A percentile compares a stretch with the other conserved stretches of the same genome.
These are phyloP conservation scores for Prionace glauca DNA, from an alignment of 2,797 vertebrate genomes.

Conservation along the genomic window DNA sequence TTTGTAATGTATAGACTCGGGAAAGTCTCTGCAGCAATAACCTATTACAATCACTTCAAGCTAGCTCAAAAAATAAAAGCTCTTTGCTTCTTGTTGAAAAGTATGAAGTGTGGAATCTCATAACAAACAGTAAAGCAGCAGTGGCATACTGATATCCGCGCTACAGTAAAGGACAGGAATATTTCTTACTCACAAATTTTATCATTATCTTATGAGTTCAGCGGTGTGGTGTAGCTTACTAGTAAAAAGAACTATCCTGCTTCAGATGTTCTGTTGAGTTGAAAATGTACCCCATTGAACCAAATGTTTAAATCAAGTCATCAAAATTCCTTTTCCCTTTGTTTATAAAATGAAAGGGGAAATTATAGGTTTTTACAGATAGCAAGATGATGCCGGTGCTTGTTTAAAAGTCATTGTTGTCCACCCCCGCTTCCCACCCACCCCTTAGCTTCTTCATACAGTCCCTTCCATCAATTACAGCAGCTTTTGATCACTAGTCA, in stretches of 20 bases:
- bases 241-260: not conserved
- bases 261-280: not conserved
- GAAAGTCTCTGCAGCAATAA: constrained; percentile 20
- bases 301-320: not conserved
- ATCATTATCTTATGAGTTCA: not conserved
- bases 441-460: not conserved
- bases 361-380: not conserved
- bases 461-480: not conserved
- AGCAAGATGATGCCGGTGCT: too few species aligned
- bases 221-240: not conserved
- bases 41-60: constrained; percentile 20
- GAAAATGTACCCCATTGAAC: not conserved
- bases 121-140: not conserved
- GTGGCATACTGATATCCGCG: not conserved
- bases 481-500: not conserved
- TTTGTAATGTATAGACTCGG: constrained; percentile 32
- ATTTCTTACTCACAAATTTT: not conserved
- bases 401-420: constrained; percentile 1
- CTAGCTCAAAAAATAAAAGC: constrained; percentile 15
- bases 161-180: not conserved
- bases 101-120: too few species aligned
- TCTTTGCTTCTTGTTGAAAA: constrained; percentile 20
- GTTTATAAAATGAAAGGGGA: not conserved
- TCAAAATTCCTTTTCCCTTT: not conserved
- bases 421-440: not conserved